These are phyloP conservation scores for Hydropsyche betteni DNA, from an alignment of 2,888 invertebrate genomes.

Conservation along the genomic window DNA sequence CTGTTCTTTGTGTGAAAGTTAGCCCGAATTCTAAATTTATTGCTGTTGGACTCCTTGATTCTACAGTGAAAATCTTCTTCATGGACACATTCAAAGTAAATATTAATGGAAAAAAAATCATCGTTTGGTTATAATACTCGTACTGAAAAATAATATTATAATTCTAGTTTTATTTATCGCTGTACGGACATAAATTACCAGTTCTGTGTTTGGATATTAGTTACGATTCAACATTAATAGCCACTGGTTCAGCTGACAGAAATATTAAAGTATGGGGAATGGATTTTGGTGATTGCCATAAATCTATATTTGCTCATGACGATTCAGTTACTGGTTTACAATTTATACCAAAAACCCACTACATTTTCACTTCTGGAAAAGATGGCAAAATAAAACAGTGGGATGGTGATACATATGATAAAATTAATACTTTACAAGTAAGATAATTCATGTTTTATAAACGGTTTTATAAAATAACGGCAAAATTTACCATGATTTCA, in stretches of 20 bases:
- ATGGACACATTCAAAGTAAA: conserved; percentile 89
- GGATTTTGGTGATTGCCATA: conserved; percentile 98
- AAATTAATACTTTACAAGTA: conserved; percentile 88
- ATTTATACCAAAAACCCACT: conserved; percentile 91
- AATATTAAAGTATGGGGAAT: conserved; percentile 98
- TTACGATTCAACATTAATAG: conserved; percentile 84
- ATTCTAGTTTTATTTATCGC: conserved; percentile 83
- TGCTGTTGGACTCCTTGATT: conserved; percentile 90
- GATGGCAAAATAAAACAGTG: conserved; percentile 96
- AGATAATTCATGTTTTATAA: conserved; percentile 53
- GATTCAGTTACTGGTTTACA: conserved; percentile 90
- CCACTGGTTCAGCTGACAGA: conserved; percentile 94
- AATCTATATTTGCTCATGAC: conserved; percentile 95
- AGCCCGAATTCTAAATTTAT: conserved; percentile 88
- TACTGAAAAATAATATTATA: neutral
- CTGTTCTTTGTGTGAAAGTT: conserved; percentile 82
- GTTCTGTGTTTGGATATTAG: conserved; percentile 94
- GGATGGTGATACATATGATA: conserved; percentile 93
- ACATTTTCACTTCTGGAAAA: conserved; percentile 92
- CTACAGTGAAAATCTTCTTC: conserved; percentile 95
- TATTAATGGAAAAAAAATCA: neutral
- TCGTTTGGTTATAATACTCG: neutral
- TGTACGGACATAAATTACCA: conserved; percentile 97
- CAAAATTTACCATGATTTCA: conserved; percentile 33
- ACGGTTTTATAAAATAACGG: neutral